Conservation (phyloP, 1,140 invertebrate genomes). For the Macrosteles quadrilineatus region DNA sequence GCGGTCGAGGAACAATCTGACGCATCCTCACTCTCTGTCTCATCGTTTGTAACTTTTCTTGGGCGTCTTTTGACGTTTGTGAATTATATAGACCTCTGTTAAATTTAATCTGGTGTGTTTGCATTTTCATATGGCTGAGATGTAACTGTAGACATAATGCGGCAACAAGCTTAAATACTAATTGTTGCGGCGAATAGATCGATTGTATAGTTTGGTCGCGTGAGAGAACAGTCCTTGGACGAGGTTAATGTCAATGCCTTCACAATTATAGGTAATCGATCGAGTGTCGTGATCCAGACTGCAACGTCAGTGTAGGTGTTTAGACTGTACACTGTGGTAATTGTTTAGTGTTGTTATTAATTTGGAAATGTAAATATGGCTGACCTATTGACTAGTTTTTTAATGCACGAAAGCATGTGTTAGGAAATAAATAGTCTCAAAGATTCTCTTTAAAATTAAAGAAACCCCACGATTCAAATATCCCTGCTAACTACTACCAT, state of each 20-base stretch:
- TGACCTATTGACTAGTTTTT: neutral
- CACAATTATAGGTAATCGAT: conserved; percentile 8
- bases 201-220: neutral
- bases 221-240: neutral
- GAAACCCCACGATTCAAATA: too few species aligned
- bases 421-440: neutral
- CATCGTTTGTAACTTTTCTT: too few species aligned
- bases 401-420: neutral
- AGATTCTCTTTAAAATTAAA: neutral
- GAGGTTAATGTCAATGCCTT: conserved; percentile 9
- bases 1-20: too few species aligned
- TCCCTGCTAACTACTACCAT: too few species aligned
- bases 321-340: neutral
- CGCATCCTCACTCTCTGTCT: too few species aligned
- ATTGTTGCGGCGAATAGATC: neutral
- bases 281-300: neutral
- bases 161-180: neutral
- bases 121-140: neutral
- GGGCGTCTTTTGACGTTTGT: neutral
- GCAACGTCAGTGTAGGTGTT: neutral
- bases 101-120: neutral
- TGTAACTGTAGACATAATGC: neutral
- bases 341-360: neutral
- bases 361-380: neutral
- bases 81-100: neutral